Evolutionary conservation across 2,797 vertebrate genomes (phyloP).

Genomic region (Phalloptychus januarius): DNA sequence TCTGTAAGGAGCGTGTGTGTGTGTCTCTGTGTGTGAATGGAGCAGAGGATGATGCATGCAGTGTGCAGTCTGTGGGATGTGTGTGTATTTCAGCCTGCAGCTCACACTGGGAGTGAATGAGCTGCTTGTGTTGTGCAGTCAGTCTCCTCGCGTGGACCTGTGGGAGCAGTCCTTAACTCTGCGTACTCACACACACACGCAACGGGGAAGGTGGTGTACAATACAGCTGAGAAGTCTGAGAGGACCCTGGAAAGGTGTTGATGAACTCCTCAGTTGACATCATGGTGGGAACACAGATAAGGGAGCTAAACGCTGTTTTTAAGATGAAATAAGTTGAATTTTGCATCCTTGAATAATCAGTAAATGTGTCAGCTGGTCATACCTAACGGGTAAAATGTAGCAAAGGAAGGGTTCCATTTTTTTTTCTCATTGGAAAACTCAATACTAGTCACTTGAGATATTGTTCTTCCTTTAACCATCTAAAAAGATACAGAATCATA

Average conservation of each 20-base stretch:
- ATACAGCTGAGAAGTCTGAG: slow-evolving; percentile 40
- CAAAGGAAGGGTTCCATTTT: not conserved
- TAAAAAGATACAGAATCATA: not conserved
- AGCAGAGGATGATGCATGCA: slow-evolving; percentile 38
- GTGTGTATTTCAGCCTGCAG: slow-evolving; percentile 44
- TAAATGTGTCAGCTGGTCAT: not conserved
- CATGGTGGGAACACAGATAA: slow-evolving; percentile 12
- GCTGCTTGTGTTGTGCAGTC: slow-evolving; percentile 64
- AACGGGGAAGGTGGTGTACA: slow-evolving; percentile 28
- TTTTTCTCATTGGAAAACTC: not conserved
- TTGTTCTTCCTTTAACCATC: not conserved
- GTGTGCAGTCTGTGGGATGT: slow-evolving; percentile 47
- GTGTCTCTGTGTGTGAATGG: slow-evolving; percentile 45
- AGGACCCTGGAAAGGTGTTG: slow-evolving; percentile 56
- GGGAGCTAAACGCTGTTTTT: not conserved
- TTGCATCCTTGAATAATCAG: not conserved
- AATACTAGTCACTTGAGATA: not conserved
- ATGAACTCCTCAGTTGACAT: slow-evolving; percentile 57
- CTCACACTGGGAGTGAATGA: slow-evolving; percentile 63
- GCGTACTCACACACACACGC: slow-evolving; percentile 1
- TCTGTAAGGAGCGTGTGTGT: slow-evolving; percentile 36
- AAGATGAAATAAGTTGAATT: not conserved
- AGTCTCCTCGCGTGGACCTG: slow-evolving; percentile 55
- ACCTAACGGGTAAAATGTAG: not conserved
- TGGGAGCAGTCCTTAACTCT: slow-evolving; percentile 29